A percentile compares a stretch with the other conserved stretches of the same genome.
Evolutionary conservation across 2,797 vertebrate species (phyloP).

Genomic region (Oreochromis grahami): DNA sequence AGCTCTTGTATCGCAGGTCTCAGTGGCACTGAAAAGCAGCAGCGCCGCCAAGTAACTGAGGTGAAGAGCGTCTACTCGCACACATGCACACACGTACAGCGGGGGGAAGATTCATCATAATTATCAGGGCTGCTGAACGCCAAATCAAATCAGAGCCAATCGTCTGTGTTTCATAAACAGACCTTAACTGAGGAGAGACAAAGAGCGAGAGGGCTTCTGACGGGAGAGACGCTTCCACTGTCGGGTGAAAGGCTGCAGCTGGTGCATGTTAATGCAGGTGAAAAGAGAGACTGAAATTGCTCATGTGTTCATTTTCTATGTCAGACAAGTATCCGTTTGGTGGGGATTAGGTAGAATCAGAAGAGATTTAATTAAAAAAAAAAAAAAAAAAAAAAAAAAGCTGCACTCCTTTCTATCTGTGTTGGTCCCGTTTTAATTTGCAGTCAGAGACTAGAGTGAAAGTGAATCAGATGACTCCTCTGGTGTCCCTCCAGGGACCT

Average conservation of each 20-base stretch:
- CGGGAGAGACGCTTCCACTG: slow-evolving; percentile 15
- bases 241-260: slow-evolving; percentile 23
- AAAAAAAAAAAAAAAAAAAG: background rate
- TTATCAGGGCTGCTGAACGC: slow-evolving; percentile 63
- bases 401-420: slow-evolving; percentile 36
- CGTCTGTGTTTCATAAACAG: slow-evolving; percentile 56
- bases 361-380: slow-evolving; percentile 49
- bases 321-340: slow-evolving; percentile 38
- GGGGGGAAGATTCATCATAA: slow-evolving; percentile 65
- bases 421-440: slow-evolving; percentile 65
- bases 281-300: background rate
- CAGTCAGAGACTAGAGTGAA: slow-evolving; percentile 56
- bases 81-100: background rate
- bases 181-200: slow-evolving; percentile 38
- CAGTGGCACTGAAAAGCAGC: slow-evolving; percentile 9
- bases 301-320: slow-evolving; percentile 24
- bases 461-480: slow-evolving; percentile 64
- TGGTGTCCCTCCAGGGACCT: slow-evolving; percentile 61
- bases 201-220: slow-evolving; percentile 19
- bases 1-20: background rate
- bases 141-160: slow-evolving; percentile 58
- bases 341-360: slow-evolving; percentile 43
- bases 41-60: background rate
- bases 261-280: slow-evolving; percentile 33
- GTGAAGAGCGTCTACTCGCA: background rate